Percentiles rank a stretch among this genome's conserved stretches.
Evolutionary conservation across 2,113 vertebrate genomes (phyloP).

Genomic region (Aphelocoma coerulescens): DNA sequence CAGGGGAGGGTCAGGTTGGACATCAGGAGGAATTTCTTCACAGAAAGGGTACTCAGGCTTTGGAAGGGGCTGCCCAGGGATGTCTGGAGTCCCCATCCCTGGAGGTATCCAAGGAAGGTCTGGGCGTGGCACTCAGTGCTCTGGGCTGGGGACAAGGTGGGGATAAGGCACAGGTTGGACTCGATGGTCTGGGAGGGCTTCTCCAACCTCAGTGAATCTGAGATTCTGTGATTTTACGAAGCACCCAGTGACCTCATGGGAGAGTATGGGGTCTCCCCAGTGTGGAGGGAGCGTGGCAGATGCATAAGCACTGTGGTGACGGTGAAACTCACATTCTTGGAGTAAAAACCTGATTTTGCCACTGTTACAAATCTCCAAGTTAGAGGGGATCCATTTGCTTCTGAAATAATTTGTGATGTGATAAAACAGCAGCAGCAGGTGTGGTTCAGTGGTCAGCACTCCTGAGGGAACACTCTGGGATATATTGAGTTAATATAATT

Average conservation of each 20-base stretch:
- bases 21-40: neutral
- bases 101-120: neutral
- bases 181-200: accelerated
- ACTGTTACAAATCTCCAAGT: neutral
- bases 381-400: neutral
- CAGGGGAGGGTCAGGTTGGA: neutral
- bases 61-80: neutral
- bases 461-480: neutral
- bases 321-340: neutral
- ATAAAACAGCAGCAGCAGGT: neutral
- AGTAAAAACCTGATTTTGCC: neutral
- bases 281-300: neutral
- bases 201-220: neutral
- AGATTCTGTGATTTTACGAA: accelerated
- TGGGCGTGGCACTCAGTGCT: neutral
- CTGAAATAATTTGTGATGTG: neutral
- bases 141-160: neutral
- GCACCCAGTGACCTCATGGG: neutral
- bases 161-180: neutral
- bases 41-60: accelerated
- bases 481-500: accelerated
- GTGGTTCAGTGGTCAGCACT: accelerated
- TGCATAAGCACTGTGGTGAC: accelerated
- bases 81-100: neutral
- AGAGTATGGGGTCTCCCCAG: neutral